phyloP scores from a whole-genome alignment of 1,140 invertebrate genomes.

The Mamestra configurata region DNA sequence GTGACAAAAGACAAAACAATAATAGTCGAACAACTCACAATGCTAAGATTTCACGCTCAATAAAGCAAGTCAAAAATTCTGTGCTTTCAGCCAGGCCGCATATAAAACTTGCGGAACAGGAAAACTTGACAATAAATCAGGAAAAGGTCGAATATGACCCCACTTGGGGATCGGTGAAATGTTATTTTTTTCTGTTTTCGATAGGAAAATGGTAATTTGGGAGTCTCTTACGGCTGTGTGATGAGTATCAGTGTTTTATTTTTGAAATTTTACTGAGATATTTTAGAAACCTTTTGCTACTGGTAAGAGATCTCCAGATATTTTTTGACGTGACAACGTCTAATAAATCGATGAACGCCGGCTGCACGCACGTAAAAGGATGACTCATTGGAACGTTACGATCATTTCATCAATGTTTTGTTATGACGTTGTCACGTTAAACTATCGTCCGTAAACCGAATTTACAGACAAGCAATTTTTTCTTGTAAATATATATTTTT shows the following conservation, averaged over 20 bases:
- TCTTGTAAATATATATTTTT: no score
- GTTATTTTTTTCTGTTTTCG: slow-evolving; percentile 42
- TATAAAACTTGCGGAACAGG: slow-evolving; percentile 50
- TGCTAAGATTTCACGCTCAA: slow-evolving; percentile 46
- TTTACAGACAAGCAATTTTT: no score
- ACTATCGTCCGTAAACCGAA: no score
- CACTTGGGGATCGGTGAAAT: slow-evolving; percentile 39
- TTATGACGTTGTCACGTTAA: no score
- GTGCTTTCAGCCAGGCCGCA: slow-evolving; percentile 20
- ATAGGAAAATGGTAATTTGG: slow-evolving; percentile 45
- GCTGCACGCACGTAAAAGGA: no score
- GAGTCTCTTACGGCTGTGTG: neutral
- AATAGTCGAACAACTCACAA: slow-evolving; percentile 29
- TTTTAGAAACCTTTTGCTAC: neutral
- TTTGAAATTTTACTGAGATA: neutral
- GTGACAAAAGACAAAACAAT: slow-evolving; percentile 46
- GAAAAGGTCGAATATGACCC: slow-evolving; percentile 52
- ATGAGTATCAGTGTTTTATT: slow-evolving; percentile 7
- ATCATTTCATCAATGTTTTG: no score
- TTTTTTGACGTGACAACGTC: no score
- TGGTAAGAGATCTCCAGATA: neutral
- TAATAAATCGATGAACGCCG: no score
- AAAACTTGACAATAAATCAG: slow-evolving; percentile 54
- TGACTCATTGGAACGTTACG: no score
- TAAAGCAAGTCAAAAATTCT: slow-evolving; percentile 42